A percentile compares a stretch with the other conserved stretches of the same genome.
phyloP scores from a whole-genome alignment of 2,113 vertebrate genomes.

The Columba livia region DNA sequence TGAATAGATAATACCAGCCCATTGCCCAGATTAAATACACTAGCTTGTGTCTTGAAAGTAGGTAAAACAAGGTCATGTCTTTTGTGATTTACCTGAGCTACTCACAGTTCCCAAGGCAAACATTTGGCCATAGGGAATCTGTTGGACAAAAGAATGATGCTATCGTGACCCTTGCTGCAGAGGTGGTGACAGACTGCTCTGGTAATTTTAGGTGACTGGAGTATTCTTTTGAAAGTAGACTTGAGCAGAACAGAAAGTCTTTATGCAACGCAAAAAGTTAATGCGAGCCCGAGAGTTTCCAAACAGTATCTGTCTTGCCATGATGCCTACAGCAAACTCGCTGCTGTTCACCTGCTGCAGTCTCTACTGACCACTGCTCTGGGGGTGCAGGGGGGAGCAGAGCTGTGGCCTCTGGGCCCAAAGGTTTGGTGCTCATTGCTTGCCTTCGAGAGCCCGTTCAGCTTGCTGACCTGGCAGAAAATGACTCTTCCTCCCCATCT shows the following conservation, averaged over 20 bases:
- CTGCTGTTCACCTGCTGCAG: background rate
- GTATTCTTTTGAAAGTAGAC: background rate
- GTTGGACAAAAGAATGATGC: background rate
- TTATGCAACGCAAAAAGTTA: background rate
- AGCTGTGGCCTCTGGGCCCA: background rate
- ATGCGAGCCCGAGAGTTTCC: background rate
- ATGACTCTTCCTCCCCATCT: rapidly evolving
- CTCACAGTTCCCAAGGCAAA: background rate
- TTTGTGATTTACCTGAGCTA: background rate
- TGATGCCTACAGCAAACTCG: background rate
- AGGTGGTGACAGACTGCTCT: background rate
- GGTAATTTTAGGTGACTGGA: background rate
- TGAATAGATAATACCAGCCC: background rate
- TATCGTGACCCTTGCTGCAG: background rate
- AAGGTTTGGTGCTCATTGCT: background rate
- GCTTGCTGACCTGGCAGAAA: background rate
- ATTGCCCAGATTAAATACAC: background rate
- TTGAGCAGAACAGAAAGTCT: background rate
- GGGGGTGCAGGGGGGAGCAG: background rate
- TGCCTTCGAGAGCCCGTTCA: background rate
- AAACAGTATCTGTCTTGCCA: background rate
- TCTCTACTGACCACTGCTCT: background rate
- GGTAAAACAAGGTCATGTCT: background rate
- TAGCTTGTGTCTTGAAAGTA: background rate
- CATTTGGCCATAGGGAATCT: background rate